These are phyloP conservation scores for Rhipidura dahli DNA, from an alignment of 2,113 vertebrate genomes.

Conservation along the genomic window DNA sequence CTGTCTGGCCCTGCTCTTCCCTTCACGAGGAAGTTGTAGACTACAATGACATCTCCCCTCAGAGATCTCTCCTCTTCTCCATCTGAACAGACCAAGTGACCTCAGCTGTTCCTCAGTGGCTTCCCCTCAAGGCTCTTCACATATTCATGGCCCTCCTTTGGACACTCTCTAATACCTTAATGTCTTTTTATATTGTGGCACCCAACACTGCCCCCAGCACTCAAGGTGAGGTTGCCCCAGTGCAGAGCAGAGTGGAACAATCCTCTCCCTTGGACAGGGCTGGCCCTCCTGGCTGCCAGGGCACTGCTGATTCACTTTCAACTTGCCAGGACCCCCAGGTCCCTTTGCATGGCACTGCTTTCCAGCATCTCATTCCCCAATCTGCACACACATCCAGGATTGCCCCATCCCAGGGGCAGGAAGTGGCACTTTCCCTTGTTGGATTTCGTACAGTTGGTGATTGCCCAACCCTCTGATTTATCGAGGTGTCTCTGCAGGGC, in stretches of 20 bases:
- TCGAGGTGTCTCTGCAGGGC: fast-evolving
- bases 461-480: neutral
- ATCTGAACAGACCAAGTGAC: no score
- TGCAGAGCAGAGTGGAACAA: neutral
- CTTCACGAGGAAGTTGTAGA: neutral
- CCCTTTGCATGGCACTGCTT: fast-evolving
- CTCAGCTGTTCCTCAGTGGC: neutral
- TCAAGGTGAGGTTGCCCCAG: fast-evolving
- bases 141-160: neutral
- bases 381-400: neutral
- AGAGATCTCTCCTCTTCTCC: no score
- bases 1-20: neutral
- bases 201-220: neutral
- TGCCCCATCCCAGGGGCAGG: neutral
- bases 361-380: neutral
- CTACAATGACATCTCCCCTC: no score
- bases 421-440: fast-evolving
- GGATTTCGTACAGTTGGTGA: fast-evolving
- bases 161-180: neutral
- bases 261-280: neutral
- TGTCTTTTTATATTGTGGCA: neutral
- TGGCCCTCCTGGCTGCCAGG: neutral
- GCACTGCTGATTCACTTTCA: neutral
- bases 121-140: neutral
- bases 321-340: fast-evolving